phyloP scores from a whole-genome alignment of 2,113 vertebrate genomes.

The Hypocryptadius cinnamomeus region DNA sequence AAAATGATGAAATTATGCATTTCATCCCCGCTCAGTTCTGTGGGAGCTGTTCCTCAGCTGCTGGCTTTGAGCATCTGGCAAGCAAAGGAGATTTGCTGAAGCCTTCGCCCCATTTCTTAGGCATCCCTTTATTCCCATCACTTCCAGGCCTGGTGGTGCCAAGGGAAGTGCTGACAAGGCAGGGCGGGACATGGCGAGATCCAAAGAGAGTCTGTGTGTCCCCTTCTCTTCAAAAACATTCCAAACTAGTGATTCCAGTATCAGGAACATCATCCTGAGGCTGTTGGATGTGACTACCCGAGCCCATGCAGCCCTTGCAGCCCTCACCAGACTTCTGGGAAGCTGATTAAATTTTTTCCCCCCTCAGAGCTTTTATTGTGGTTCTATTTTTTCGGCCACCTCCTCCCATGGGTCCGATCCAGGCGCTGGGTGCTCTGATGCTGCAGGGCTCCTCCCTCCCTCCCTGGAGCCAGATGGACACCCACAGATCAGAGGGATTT shows the following conservation, averaged over 20 bases:
- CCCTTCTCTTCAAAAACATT: background rate
- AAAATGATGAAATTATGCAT: background rate
- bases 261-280: too few relatives aligned
- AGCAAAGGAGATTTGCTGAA: background rate
- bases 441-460: background rate
- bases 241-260: background rate
- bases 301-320: background rate
- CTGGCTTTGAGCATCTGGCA: background rate
- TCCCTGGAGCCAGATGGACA: background rate
- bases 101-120: background rate
- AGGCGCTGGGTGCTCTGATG: fast-evolving
- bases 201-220: background rate
- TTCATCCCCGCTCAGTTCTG: fast-evolving
- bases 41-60: background rate
- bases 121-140: background rate
- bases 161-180: background rate
- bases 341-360: background rate
- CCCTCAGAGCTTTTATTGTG: background rate
- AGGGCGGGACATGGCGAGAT: background rate
- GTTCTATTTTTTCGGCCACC: fast-evolving
- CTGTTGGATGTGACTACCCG: fast-evolving
- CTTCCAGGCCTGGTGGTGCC: background rate
- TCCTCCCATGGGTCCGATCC: background rate
- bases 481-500: background rate
- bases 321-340: background rate